These are phyloP conservation scores for Napeogenes inachia DNA, from an alignment of 2,888 invertebrate species.

Conservation along the genomic window DNA sequence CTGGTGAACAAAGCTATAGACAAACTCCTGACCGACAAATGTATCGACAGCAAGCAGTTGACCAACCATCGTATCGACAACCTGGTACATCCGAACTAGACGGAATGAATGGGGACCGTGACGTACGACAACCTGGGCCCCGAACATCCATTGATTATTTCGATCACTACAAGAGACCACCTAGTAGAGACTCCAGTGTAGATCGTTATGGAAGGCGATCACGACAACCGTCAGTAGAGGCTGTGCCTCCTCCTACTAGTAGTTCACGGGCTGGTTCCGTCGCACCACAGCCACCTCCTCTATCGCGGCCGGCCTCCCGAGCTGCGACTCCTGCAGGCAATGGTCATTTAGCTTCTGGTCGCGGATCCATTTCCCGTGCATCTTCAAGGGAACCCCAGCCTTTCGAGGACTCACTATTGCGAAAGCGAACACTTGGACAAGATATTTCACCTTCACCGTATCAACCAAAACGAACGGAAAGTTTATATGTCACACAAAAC, in stretches of 20 bases:
- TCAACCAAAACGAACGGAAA: slow-evolving; percentile 94
- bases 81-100: slow-evolving; percentile 63
- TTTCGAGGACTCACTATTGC: slow-evolving; percentile 89
- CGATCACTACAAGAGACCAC: slow-evolving; percentile 95
- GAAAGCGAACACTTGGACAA: slow-evolving; percentile 89
- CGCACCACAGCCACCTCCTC: slow-evolving; percentile 84
- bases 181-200: slow-evolving; percentile 91
- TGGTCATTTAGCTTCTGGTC: slow-evolving; percentile 81
- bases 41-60: slow-evolving; percentile 44
- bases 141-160: slow-evolving; percentile 90
- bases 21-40: slow-evolving; percentile 48
- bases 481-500: slow-evolving; percentile 82
- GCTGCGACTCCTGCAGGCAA: slow-evolving; percentile 79
- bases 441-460: slow-evolving; percentile 92
- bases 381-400: slow-evolving; percentile 76
- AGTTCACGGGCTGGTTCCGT: slow-evolving; percentile 83
- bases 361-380: slow-evolving; percentile 75
- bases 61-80: slow-evolving; percentile 68
- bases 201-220: slow-evolving; percentile 88
- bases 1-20: slow-evolving; percentile 44
- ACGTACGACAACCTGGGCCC: slow-evolving; percentile 55
- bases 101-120: slow-evolving; percentile 56
- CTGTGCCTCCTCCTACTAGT: slow-evolving; percentile 68
- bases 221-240: slow-evolving; percentile 88
- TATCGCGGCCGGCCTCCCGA: slow-evolving; percentile 78